Conservation (phyloP, 2,797 vertebrate species). For the Poecile montanus region DNA sequence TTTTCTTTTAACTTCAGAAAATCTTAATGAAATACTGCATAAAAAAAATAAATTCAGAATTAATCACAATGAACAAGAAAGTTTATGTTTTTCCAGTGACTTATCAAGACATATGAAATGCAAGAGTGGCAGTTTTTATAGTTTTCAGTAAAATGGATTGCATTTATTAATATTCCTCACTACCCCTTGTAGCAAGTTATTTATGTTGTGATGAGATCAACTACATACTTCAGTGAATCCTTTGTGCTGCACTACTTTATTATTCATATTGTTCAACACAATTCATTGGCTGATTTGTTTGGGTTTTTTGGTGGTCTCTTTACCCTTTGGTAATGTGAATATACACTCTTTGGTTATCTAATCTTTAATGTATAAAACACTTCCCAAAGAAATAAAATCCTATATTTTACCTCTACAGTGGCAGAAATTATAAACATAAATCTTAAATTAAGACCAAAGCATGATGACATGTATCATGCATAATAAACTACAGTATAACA, state of each 20-base stretch:
- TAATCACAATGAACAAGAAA: neutral
- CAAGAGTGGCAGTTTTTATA: neutral
- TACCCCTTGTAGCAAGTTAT: neutral
- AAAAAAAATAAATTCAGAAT: neutral
- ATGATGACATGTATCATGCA: neutral
- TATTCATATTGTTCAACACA: neutral
- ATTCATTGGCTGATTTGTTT: neutral
- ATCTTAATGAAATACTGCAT: neutral
- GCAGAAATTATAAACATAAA: neutral
- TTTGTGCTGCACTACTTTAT: neutral
- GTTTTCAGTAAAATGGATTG: neutral
- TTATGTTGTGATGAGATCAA: neutral
- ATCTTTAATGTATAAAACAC: neutral
- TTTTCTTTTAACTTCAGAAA: neutral
- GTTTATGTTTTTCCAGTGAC: neutral
- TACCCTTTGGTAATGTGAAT: neutral
- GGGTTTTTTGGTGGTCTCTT: rapidly evolving
- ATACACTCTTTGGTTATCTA: neutral
- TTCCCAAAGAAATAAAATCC: neutral
- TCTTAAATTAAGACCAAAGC: neutral
- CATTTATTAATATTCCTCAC: neutral
- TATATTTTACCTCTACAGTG: neutral
- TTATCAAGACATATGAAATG: neutral
- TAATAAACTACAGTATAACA: neutral
- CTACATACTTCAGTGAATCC: neutral